Evolutionary conservation across 2,113 vertebrate species (phyloP), one percentile per base, ranked within the genome.

Genomic region (Fulmarus glacialis): DNA sequence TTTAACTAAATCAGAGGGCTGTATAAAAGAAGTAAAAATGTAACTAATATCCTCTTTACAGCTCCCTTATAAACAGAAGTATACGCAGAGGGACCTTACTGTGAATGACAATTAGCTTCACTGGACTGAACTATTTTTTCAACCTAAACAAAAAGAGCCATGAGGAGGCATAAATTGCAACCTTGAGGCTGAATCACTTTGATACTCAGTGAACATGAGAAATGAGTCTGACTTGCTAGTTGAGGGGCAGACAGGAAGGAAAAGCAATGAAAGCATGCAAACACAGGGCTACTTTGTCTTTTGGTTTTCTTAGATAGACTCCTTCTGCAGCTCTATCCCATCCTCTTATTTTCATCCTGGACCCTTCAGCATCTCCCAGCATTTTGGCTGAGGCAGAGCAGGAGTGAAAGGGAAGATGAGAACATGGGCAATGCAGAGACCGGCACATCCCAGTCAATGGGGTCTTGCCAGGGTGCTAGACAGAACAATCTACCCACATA

Each of bases 401-500:
- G 60, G n/a, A 48, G 36, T 4, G 63, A 78, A 58, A 78, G 15
- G 38, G 63, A 36, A n/a, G 17, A 32, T 1, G 24, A 62, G 15
- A 58, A 32, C 6, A 52, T 0, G 1, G 72, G 17, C 19, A 18
- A 1, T 5, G 21, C 56, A 72, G 72, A 78, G 40, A 34, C 6
- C 27, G n/a, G 30, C 60, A 67, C 5, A 9, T n/a, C 21, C 42
- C 64, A 45, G 56, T 0, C 14, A 8, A 9, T 0, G 4, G 29
- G 19, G 50, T 4, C 20, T 38, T 55, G 19, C 15, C 58, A 8
- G 16, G 27, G 7, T 12, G 36, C 47, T 42, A 32, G 18, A 30
- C 47, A 55, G n/a, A 53, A 2, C 17, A 8, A 23, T 2, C 34
- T 36, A 7, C 56, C 36, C 52, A 20, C 1, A 2, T 10, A 23